Evolutionary conservation across 64 coral and sea anemone genomes (phyloP), one percentile per base, ranked within the genome.

Genomic region (Catalaphyllia jardinei): DNA sequence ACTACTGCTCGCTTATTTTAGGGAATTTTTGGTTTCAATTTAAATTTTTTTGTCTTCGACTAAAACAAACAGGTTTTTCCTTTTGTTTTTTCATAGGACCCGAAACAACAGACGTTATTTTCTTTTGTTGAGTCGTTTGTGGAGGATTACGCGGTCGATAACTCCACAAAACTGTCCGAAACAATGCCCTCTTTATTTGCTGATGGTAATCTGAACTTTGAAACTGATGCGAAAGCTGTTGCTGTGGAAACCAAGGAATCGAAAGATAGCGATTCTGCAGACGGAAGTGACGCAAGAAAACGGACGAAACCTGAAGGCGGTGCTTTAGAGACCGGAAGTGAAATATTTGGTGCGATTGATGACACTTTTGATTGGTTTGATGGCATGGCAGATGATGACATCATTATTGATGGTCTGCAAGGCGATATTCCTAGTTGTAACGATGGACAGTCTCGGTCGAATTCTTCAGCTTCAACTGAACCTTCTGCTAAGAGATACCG

Each of bases 101-200:
- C 93, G 10, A 91, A 91, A 31, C 93, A 94, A 60, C 88, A 86
- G 86, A 90, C 89, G 6, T 71, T 94, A 24, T 91, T 91, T 71
- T 90, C 89, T 29, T 91, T 80, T 67, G 90, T 94, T 46, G 93
- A 94, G 33, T 80, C 93, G 62, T 82, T 94, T 28, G 86, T 94
- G 33, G 93, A 94, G 62, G 89, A 91, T 33, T 86, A 65, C 24
- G 64, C 86, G 14, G 52, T 24, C 12, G 79, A 75, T 8, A 24
- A 75, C 31, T 63, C 79, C 62, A 29, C 33, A 29, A 51, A 39
- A 35, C 28, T 62, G 55, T 62, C 33, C 16, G 62, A 71, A 51
- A 28, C 22, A 22, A 31, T 38, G 33, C 24, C 81, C 67, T 39
- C 81, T 60, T 20, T 27, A 15, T 85, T 39, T 51, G 50, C 22